Conservation (phyloP, 23 tunicate species). For the Diplosoma virens region DNA sequence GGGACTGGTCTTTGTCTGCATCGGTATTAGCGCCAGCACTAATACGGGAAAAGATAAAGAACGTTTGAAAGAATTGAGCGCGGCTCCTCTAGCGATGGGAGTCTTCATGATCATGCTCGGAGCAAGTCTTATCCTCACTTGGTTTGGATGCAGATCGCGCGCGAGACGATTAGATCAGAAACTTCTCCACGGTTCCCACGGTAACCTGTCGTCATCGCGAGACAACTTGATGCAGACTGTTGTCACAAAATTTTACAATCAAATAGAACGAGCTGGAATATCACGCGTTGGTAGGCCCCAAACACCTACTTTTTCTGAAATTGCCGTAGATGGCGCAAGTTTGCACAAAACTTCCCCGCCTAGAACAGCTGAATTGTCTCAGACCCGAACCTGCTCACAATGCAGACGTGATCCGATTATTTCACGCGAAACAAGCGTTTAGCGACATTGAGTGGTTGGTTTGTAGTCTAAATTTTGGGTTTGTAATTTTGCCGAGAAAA, state of each 20-base stretch:
- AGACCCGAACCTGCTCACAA: too few relatives aligned
- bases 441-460: too few relatives aligned
- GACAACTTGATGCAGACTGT: slow-evolving; percentile 2
- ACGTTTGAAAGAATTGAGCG: slow-evolving; percentile 59
- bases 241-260: background rate
- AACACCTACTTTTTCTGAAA: too few relatives aligned
- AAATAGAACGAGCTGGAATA: background rate
- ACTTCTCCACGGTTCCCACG: slow-evolving; percentile 77
- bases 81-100: slow-evolving; percentile 93
- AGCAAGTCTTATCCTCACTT: slow-evolving; percentile 46
- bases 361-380: too few relatives aligned
- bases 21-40: slow-evolving; percentile 82
- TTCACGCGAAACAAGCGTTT: too few relatives aligned
- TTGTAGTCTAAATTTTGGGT: too few relatives aligned
- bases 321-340: too few relatives aligned
- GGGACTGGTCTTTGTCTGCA: slow-evolving; percentile 87
- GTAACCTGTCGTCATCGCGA: slow-evolving; percentile 15
- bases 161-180: slow-evolving; percentile 57
- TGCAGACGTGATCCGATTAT: too few relatives aligned
- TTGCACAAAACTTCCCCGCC: too few relatives aligned
- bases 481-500: too few relatives aligned
- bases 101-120: slow-evolving; percentile 81
- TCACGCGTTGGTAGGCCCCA: too few relatives aligned
- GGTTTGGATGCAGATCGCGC: slow-evolving; percentile 85
- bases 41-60: slow-evolving; percentile 78